Conservation (phyloP, 2,797 vertebrate genomes). For the Ispidina lecontei region DNA sequence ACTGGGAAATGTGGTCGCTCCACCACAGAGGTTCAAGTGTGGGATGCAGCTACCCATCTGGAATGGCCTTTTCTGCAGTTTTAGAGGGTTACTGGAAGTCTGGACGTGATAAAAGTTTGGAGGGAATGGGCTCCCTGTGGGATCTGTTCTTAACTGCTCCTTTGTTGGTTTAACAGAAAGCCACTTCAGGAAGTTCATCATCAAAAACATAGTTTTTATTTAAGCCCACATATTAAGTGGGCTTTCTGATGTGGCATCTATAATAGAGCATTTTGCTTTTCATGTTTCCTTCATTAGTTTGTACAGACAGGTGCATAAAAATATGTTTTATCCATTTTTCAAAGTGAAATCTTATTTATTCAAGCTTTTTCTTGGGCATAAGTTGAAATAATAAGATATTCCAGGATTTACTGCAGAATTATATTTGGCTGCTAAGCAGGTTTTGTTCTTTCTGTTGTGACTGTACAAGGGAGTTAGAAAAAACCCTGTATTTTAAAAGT, state of each 20-base stretch:
- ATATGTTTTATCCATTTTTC: not conserved
- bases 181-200: not conserved
- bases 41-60: not conserved
- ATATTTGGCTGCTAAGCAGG: not conserved
- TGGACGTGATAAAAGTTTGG: not conserved
- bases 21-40: not conserved
- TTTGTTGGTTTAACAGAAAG: constrained; percentile 18
- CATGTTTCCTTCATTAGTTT: not conserved
- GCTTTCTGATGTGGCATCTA: constrained; percentile 10
- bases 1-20: not conserved
- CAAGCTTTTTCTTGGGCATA: not conserved
- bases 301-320: not conserved
- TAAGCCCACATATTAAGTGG: not conserved
- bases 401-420: not conserved
- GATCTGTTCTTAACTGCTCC: not conserved
- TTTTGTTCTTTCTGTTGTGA: not conserved
- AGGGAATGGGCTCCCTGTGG: not conserved
- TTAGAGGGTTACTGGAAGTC: not conserved
- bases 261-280: not conserved
- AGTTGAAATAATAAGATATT: not conserved
- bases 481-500: not conserved
- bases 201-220: not conserved
- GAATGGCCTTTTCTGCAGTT: not conserved
- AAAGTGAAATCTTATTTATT: not conserved
- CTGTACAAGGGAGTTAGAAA: not conserved